These are phyloP conservation scores for Napeogenes sylphis DNA, from an alignment of 2,888 invertebrate genomes.

Conservation along the genomic window DNA sequence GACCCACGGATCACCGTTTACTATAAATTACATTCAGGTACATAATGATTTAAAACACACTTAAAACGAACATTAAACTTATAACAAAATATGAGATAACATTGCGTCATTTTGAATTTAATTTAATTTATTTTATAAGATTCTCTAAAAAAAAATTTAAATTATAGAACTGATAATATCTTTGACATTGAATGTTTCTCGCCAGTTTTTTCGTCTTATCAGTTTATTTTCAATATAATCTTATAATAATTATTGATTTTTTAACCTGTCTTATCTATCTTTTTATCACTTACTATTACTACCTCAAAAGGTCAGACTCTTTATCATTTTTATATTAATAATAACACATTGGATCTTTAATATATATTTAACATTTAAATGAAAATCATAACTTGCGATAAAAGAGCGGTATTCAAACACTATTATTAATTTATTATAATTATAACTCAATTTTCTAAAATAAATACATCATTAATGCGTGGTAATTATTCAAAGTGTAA, in stretches of 20 bases:
- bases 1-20: background rate
- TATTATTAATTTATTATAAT: constrained; percentile 2
- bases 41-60: constrained; percentile 1
- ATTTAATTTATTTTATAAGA: background rate
- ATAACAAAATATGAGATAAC: background rate
- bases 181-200: too few species aligned
- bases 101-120: background rate
- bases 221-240: too few species aligned
- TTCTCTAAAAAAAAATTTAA: background rate
- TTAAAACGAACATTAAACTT: background rate
- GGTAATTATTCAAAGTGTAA: background rate
- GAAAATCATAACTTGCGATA: background rate
- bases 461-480: background rate
- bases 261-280: too few species aligned
- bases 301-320: too few species aligned
- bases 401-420: background rate
- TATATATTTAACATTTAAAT: background rate
- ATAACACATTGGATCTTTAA: too few species aligned
- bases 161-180: too few species aligned
- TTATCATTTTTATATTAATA: too few species aligned
- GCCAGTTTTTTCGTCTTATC: too few species aligned
- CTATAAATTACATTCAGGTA: background rate
- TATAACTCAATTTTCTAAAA: background rate
- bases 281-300: too few species aligned
- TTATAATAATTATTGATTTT: too few species aligned